Evolutionary conservation across 92 coral and sea anemone genomes (phyloP), one percentile per base, ranked within the genome.

Genomic region (Muricea muricata): DNA sequence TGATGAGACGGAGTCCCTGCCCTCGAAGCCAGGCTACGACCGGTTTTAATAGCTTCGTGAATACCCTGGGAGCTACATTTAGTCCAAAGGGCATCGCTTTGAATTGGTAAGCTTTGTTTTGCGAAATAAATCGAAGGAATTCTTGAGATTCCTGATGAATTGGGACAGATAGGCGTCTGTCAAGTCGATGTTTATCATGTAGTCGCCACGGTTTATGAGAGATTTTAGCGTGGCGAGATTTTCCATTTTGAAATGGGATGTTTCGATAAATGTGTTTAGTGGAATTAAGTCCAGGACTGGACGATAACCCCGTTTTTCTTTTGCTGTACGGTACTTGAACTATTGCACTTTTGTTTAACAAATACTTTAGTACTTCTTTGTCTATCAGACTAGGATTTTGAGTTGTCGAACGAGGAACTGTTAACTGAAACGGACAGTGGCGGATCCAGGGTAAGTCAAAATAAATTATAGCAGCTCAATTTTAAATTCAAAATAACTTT

Each of bases 141-240:
- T 35, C 84, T 78, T 78, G 92, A 12, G 92, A 89, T 7, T 30
- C 28, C 13, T 70, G 55, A 70, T 78, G 89, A 30, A 89, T 66
- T 12, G 66, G 72, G 21, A 84, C 92, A 87, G 78, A 66, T 87
- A 87, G 12, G 86, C 86, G 37, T 55, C 63, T 58, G 86, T 85
- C 74, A 80, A 40, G 40, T 89, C 90, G 45, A 81, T 80, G 75
- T 81, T 85, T 89, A 86, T 86, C 90, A 89, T 89, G 68, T 31
- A 85, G 37, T 89, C 87, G 42, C 87, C 87, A 66, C 66, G 65
- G 46, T 72, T 72, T 9, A 89, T 73, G 67, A 86, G 79, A 61
- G 87, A 78, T 52, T 85, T 89, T 42, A 70, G 17, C 33, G 32
- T 70, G 52, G 15, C 40, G 39, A 84, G 84, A 13, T 71, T 78